Evolutionary conservation across 1,140 invertebrate genomes (phyloP).

Genomic region (Zaprionus tsacasi): DNA sequence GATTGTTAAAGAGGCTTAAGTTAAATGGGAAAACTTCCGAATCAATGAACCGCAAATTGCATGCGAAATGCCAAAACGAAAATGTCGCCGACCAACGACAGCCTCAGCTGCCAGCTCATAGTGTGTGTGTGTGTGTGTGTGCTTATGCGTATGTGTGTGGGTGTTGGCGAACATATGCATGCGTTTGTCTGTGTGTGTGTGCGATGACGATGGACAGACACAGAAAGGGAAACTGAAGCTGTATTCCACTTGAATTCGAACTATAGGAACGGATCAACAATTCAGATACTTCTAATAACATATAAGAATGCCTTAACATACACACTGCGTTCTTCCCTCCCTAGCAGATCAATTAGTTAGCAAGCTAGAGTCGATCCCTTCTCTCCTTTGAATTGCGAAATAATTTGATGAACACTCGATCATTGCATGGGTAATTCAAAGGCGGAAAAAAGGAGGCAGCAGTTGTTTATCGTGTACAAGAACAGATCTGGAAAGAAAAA

Average conservation of each 20-base stretch:
- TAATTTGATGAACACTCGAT: background rate
- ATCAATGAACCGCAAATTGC: conserved; percentile 84
- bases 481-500: background rate
- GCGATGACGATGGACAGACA: conserved; percentile 23
- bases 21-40: conserved; percentile 84
- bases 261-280: conserved; percentile 50
- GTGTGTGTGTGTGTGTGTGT: background rate
- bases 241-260: conserved; percentile 15
- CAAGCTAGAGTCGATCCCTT: background rate
- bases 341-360: background rate
- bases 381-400: background rate
- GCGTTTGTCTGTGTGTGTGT: conserved; percentile 3
- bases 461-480: conserved; percentile 2
- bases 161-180: background rate
- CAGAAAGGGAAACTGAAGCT: conserved; percentile 40
- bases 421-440: background rate
- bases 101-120: conserved; percentile 21
- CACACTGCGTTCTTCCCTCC: background rate
- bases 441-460: background rate
- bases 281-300: conserved; percentile 47
- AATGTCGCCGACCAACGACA: conserved; percentile 65
- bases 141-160: background rate
- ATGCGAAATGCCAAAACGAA: conserved; percentile 84
- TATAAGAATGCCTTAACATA: conserved; percentile 19
- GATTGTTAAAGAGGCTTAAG: conserved; percentile 84